Percentiles rank a stretch among this genome's conserved stretches.
Conservation (phyloP, 2,113 vertebrate species). For the Buteo buteo region DNA sequence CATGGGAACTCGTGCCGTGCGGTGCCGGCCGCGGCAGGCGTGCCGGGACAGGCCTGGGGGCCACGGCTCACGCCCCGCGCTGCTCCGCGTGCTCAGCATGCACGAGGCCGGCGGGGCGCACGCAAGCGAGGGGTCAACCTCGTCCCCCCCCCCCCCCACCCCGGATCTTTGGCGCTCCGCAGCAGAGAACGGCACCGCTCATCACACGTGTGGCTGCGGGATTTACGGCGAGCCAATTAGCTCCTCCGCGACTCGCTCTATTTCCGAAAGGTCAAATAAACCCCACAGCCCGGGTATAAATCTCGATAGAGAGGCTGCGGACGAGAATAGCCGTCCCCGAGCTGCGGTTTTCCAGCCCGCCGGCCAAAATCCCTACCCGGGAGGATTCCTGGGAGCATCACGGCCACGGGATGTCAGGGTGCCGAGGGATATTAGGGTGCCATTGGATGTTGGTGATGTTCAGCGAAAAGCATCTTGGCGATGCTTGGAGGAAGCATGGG, state of each 20-base stretch:
- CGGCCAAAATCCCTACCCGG: neutral
- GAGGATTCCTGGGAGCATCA: fast-evolving
- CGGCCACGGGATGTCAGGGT: fast-evolving
- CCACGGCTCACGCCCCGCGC: too few relatives aligned
- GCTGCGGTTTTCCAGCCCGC: neutral
- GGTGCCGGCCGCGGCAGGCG: neutral
- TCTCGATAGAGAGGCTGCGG: neutral
- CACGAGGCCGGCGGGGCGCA: too few relatives aligned
- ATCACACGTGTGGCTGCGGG: neutral
- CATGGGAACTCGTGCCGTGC: neutral
- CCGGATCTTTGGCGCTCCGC: fast-evolving
- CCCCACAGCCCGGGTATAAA: neutral
- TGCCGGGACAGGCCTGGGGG: neutral
- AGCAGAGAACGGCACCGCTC: neutral
- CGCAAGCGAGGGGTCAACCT: too few relatives aligned
- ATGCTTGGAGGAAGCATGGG: fast-evolving
- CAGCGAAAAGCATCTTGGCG: fast-evolving
- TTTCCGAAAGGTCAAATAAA: neutral
- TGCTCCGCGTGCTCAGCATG: too few relatives aligned
- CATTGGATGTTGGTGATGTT: fast-evolving
- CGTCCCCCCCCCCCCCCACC: too few relatives aligned
- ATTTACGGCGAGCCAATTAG: neutral
- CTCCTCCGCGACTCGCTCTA: fast-evolving
- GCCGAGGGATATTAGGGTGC: fast-evolving
- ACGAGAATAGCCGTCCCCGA: neutral